phyloP scores from a whole-genome alignment of 2,888 invertebrate species.

The Hoplodrina blanda region DNA sequence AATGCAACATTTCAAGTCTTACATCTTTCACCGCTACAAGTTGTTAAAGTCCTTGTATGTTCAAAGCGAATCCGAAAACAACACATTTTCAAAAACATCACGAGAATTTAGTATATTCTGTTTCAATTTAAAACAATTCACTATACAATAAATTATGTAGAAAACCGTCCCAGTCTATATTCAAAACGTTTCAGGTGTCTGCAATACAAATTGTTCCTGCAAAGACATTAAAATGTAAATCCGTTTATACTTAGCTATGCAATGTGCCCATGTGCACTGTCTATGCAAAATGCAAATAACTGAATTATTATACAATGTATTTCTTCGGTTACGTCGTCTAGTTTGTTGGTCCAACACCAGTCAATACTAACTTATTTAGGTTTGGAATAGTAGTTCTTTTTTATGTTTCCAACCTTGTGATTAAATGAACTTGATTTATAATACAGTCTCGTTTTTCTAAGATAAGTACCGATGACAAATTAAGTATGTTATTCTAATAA shows the following conservation, averaged over 20 bases:
- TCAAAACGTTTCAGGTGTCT: constrained; percentile 69
- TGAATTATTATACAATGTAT: constrained; percentile 54
- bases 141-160: constrained; percentile 57
- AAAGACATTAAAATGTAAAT: constrained; percentile 75
- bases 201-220: constrained; percentile 71
- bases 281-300: constrained; percentile 66
- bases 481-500: neutral
- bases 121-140: constrained; percentile 53
- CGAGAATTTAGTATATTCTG: constrained; percentile 27
- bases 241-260: constrained; percentile 69
- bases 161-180: constrained; percentile 61
- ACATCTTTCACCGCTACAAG: neutral
- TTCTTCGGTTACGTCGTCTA: constrained; percentile 44
- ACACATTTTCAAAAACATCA: constrained; percentile 27
- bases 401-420: neutral
- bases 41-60: neutral
- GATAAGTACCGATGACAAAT: neutral
- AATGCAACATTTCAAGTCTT: neutral
- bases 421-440: no score
- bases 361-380: constrained; percentile 7
- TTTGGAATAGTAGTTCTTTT: neutral
- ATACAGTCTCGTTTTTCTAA: no score
- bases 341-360: constrained; percentile 11
- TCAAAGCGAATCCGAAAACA: neutral
- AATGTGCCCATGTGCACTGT: constrained; percentile 62